Conservation (phyloP, 2,113 vertebrate species). For the Vidua chalybeata region DNA sequence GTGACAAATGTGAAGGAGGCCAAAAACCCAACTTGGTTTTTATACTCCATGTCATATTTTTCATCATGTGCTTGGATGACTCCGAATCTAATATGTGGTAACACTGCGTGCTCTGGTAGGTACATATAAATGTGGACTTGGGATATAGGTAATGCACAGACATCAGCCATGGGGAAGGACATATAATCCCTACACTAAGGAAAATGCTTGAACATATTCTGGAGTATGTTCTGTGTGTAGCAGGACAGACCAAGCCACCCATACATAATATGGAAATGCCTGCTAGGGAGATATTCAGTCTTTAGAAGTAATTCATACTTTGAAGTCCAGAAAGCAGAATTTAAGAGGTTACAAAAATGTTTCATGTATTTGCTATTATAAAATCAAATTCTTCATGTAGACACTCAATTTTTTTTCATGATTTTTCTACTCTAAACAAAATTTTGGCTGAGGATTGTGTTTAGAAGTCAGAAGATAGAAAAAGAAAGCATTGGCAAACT, state of each 20-base stretch:
- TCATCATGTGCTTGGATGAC: not conserved
- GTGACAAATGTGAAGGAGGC: not conserved
- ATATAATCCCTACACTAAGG: not conserved
- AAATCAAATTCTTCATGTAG: slow-evolving; percentile 1
- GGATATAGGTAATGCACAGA: not conserved
- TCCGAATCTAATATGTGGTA: not conserved
- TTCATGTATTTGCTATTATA: not conserved
- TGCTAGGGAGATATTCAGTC: not conserved
- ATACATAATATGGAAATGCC: slow-evolving; percentile 21
- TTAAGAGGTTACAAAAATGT: not conserved
- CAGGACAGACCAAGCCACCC: not conserved
- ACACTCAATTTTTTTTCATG: not conserved
- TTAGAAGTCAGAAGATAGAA: not conserved
- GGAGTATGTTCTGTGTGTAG: not conserved
- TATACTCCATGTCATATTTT: not conserved
- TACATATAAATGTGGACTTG: not conserved
- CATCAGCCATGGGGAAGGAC: not conserved
- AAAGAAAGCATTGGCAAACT: not conserved
- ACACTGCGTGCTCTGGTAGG: not conserved
- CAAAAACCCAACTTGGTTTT: not conserved
- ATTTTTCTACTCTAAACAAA: not conserved
- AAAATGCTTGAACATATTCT: slow-evolving; percentile 5
- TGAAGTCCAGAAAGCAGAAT: slow-evolving; percentile 33
- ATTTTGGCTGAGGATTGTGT: not conserved
- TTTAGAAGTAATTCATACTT: slow-evolving; percentile 53